Percentiles rank a stretch among this genome's conserved stretches.
Evolutionary conservation across 2,888 invertebrate species (phyloP).

Genomic region (Polietes domitor): DNA sequence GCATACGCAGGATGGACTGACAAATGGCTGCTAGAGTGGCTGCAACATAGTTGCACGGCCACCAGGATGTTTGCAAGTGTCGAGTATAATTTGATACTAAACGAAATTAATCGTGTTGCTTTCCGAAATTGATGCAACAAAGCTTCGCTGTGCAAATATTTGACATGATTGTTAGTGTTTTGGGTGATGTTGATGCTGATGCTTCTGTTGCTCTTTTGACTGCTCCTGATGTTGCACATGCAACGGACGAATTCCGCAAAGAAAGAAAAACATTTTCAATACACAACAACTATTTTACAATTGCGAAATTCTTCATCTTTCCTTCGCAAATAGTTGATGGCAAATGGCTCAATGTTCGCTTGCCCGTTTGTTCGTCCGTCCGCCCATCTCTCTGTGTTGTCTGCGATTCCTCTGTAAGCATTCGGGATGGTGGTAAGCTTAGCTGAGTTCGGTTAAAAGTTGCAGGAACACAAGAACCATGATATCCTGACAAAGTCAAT

Average conservation of each 20-base stretch:
- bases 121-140: slow-evolving; percentile 29
- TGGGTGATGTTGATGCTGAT: not conserved
- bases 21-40: not conserved
- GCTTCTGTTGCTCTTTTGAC: too few species aligned
- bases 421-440: slow-evolving; percentile 4
- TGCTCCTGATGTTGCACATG: not conserved
- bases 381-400: not conserved
- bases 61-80: slow-evolving; percentile 41
- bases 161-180: not conserved
- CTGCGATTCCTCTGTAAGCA: not conserved
- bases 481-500: slow-evolving; percentile 44
- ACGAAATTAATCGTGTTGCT: slow-evolving; percentile 50
- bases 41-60: not conserved
- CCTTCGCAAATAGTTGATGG: not conserved
- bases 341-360: not conserved
- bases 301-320: slow-evolving; percentile 27
- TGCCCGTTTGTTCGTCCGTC: not conserved
- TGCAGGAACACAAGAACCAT: slow-evolving; percentile 26
- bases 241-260: not conserved
- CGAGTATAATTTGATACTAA: slow-evolving; percentile 49
- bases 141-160: slow-evolving; percentile 14
- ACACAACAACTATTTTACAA: slow-evolving; percentile 23
- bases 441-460: not conserved
- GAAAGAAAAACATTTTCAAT: slow-evolving; percentile 16
- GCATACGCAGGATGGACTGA: not conserved